Evolutionary conservation across 2,888 invertebrate genomes (phyloP).

Genomic region (Patella pellucida): DNA sequence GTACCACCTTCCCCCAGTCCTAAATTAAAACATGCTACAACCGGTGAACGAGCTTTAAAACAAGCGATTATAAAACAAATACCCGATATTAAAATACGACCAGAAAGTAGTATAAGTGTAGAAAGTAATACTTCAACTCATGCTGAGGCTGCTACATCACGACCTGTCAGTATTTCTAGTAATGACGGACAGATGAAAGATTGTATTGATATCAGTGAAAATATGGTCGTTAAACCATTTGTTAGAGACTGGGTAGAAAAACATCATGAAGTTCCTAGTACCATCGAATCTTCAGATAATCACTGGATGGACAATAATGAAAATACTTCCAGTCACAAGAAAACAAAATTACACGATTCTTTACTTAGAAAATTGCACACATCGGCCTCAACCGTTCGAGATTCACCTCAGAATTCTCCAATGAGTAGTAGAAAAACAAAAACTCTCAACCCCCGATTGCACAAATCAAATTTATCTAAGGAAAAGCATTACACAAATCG

Average conservation of each 20-base stretch:
- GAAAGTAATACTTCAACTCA: constrained; percentile 53
- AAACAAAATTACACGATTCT: constrained; percentile 11
- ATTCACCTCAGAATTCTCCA: constrained; percentile 58
- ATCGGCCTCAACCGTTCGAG: constrained; percentile 51
- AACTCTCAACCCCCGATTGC: constrained; percentile 15
- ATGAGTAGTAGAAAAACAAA: constrained; percentile 29
- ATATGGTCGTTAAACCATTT: constrained; percentile 54
- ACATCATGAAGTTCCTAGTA: constrained; percentile 32
- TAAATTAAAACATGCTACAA: constrained; percentile 20
- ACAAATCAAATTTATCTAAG: constrained; percentile 50
- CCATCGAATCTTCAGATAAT: constrained; percentile 40
- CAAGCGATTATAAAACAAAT: constrained; percentile 40
- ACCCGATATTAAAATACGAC: constrained; percentile 47
- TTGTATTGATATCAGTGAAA: constrained; percentile 37
- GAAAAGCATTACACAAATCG: constrained; percentile 55
- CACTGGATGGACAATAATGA: constrained; percentile 43
- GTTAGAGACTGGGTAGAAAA: constrained; percentile 61
- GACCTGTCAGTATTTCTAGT: constrained; percentile 44
- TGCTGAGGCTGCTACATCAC: constrained; percentile 53
- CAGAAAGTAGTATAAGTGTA: constrained; percentile 54
- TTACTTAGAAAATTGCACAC: constrained; percentile 28
- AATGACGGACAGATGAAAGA: constrained; percentile 32
- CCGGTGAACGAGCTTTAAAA: constrained; percentile 34
- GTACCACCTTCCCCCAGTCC: constrained; percentile 23
- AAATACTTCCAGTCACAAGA: constrained; percentile 31